These are phyloP conservation scores for Pica pica DNA, from an alignment of 2,113 vertebrate genomes.

Conservation along the genomic window DNA sequence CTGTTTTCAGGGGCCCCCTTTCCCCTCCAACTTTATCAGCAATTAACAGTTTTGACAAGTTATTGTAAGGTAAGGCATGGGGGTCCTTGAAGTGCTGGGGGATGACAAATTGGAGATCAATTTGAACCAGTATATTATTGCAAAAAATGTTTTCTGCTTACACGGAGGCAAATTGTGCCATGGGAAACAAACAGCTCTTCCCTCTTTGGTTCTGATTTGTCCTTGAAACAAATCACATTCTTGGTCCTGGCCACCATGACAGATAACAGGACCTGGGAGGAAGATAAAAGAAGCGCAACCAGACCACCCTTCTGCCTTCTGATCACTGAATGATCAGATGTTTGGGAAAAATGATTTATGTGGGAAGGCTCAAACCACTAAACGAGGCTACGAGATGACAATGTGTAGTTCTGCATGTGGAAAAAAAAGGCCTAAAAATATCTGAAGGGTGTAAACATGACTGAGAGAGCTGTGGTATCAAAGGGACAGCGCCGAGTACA, in stretches of 20 bases:
- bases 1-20: not conserved
- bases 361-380: slow-evolving; percentile 10
- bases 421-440: slow-evolving; percentile 34
- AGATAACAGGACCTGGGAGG: not conserved
- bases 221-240: not conserved
- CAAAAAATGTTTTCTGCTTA: not conserved
- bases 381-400: slow-evolving; percentile 9
- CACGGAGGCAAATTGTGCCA: not conserved
- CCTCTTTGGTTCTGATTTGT: not conserved
- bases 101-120: not conserved
- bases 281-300: not conserved
- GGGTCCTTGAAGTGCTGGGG: not conserved
- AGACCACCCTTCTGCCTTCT: slow-evolving; percentile 7
- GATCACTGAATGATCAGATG: slow-evolving; percentile 5
- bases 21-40: not conserved
- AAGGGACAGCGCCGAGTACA: not conserved
- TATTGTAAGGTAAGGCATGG: not conserved
- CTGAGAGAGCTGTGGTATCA: slow-evolving; percentile 13
- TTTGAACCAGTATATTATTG: not conserved
- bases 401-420: not conserved
- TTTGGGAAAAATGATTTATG: slow-evolving; percentile 39
- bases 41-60: not conserved
- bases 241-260: not conserved
- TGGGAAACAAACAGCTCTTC: not conserved
- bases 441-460: slow-evolving; percentile 59